These are phyloP conservation scores for Polyommatus iphigenia DNA, from an alignment of 2,888 invertebrate species.

Conservation along the genomic window DNA sequence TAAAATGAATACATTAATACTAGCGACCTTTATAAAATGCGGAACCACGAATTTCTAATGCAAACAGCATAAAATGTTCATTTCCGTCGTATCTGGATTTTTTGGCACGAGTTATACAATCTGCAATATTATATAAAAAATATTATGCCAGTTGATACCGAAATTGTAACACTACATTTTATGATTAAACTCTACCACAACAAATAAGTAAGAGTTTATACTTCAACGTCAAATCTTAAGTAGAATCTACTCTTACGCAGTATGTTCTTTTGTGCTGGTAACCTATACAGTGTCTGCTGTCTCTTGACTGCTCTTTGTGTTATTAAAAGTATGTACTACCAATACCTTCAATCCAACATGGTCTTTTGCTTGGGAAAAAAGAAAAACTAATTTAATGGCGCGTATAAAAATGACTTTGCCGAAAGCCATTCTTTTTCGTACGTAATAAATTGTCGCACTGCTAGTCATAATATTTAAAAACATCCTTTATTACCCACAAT, in stretches of 20 bases:
- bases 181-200: too few species aligned
- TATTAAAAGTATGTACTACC: too few species aligned
- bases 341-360: too few species aligned
- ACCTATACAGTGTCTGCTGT: too few species aligned
- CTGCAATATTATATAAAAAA: background rate
- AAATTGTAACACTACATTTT: background rate
- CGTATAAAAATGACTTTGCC: too few species aligned
- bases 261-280: too few species aligned
- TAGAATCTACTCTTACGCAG: background rate
- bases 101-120: background rate
- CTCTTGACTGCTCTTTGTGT: too few species aligned
- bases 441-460: background rate
- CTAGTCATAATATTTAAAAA: constrained; percentile 5
- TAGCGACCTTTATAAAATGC: constrained; percentile 7
- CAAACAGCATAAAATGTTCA: background rate
- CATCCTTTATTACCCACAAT: background rate
- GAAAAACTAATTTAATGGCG: too few species aligned
- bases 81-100: background rate
- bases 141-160: background rate
- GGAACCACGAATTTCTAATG: background rate
- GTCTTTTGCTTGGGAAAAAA: too few species aligned
- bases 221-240: background rate
- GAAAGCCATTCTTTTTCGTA: background rate
- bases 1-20: background rate
- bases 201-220: too few species aligned